Conservation (phyloP, 2,113 vertebrate genomes). For the Fulmarus glacialis region DNA sequence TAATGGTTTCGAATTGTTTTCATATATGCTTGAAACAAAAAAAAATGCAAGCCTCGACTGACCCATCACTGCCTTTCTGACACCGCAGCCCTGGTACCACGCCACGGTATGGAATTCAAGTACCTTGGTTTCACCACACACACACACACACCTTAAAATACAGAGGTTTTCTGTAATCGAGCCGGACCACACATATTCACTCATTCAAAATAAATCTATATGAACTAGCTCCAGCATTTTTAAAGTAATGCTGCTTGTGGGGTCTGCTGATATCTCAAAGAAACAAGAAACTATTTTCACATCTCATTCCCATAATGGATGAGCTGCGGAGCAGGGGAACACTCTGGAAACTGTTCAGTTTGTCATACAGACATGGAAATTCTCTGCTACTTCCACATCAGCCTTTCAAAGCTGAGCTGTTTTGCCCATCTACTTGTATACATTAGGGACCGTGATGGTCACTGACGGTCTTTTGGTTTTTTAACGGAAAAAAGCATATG, state of each 20-base stretch:
- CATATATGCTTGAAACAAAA: not conserved
- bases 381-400: not conserved
- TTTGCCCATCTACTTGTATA: not conserved
- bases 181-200: constrained; percentile 35
- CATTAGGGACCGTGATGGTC: not conserved
- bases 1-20: not conserved
- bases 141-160: rapidly evolving
- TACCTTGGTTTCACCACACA: not conserved
- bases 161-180: not conserved
- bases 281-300: constrained; percentile 29
- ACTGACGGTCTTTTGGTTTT: not conserved
- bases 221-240: not conserved
- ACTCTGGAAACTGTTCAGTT: not conserved
- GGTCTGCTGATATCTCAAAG: constrained; percentile 41
- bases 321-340: not conserved
- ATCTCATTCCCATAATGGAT: constrained; percentile 18
- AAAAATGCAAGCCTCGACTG: not conserved
- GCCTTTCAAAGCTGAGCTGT: not conserved
- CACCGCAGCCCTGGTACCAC: not conserved
- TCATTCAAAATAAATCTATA: not conserved
- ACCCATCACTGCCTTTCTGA: not conserved
- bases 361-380: not conserved
- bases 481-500: not conserved
- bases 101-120: not conserved
- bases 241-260: constrained; percentile 58